These are phyloP conservation scores for Delia radicum DNA, from an alignment of 1,140 invertebrate species.

Conservation along the genomic window DNA sequence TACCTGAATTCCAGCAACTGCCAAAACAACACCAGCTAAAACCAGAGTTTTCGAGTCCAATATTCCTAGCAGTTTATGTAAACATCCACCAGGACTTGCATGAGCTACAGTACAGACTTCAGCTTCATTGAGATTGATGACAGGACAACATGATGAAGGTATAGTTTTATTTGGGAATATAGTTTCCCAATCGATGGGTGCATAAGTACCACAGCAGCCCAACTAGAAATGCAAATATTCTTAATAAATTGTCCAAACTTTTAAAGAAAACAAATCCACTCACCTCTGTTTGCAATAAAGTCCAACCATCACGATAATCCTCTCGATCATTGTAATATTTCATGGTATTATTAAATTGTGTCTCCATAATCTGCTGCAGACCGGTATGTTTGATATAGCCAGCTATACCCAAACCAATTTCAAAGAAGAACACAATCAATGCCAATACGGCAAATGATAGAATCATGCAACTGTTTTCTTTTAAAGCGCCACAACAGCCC, in stretches of 20 bases:
- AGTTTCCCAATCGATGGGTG: conserved; percentile 67
- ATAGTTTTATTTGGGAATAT: conserved; percentile 61
- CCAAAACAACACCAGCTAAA: conserved; percentile 74
- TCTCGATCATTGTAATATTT: conserved; percentile 63
- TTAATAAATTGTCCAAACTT: background rate
- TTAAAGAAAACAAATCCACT: background rate
- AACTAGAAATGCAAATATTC: conserved; percentile 59
- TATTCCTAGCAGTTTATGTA: conserved; percentile 62
- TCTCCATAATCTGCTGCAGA: conserved; percentile 66
- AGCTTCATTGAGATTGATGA: conserved; percentile 57
- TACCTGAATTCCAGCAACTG: conserved; percentile 77
- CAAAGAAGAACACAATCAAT: conserved; percentile 78
- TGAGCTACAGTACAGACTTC: conserved; percentile 60
- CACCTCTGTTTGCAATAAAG: conserved; percentile 78
- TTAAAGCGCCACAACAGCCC: conserved; percentile 84
- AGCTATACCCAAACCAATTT: conserved; percentile 81
- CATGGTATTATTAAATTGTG: conserved; percentile 69
- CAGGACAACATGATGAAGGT: conserved; percentile 70
- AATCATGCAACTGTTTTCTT: conserved; percentile 86
- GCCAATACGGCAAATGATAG: conserved; percentile 84
- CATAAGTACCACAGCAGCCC: conserved; percentile 76
- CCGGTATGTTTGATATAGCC: conserved; percentile 78
- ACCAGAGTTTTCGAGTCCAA: conserved; percentile 71
- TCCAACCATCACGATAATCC: conserved; percentile 69
- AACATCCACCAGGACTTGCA: conserved; percentile 64